Evolutionary conservation across 2,888 invertebrate genomes (phyloP).

Genomic region (Oxytorus armatus): DNA sequence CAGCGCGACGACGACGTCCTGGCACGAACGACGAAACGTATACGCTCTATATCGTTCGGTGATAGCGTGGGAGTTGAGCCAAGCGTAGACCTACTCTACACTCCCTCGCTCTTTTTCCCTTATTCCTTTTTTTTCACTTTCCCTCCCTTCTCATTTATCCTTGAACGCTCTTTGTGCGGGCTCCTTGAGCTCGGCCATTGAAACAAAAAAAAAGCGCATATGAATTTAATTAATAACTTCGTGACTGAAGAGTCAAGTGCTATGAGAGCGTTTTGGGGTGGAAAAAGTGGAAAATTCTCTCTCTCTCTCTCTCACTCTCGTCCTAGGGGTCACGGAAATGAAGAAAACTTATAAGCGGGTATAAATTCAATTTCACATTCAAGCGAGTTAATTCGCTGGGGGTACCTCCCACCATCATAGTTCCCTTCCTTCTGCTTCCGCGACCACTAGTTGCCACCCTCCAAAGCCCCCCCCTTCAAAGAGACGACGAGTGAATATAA

Average conservation of each 20-base stretch:
- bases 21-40: constrained; percentile 48
- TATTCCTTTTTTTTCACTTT: constrained; percentile 7
- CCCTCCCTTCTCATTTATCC: constrained; percentile 36
- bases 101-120: constrained; percentile 3
- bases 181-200: constrained; percentile 17
- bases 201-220: constrained; percentile 46
- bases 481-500: constrained; percentile 55
- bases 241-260: constrained; percentile 40
- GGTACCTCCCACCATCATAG: constrained; percentile 36
- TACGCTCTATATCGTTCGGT: constrained; percentile 30
- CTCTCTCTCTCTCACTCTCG: constrained; percentile 13
- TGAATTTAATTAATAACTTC: constrained; percentile 75
- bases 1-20: constrained; percentile 37
- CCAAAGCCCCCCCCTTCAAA: constrained; percentile 48
- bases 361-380: constrained; percentile 78
- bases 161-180: constrained; percentile 31
- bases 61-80: constrained; percentile 44
- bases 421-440: constrained; percentile 25
- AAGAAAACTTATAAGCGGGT: constrained; percentile 74
- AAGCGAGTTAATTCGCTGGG: constrained; percentile 73
- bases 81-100: constrained; percentile 25
- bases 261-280: constrained; percentile 18
- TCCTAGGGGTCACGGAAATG: constrained; percentile 73
- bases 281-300: constrained; percentile 1
- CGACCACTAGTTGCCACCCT: constrained; percentile 67